Conservation (phyloP, 1,140 invertebrate genomes). For the Panulirus ornatus region DNA sequence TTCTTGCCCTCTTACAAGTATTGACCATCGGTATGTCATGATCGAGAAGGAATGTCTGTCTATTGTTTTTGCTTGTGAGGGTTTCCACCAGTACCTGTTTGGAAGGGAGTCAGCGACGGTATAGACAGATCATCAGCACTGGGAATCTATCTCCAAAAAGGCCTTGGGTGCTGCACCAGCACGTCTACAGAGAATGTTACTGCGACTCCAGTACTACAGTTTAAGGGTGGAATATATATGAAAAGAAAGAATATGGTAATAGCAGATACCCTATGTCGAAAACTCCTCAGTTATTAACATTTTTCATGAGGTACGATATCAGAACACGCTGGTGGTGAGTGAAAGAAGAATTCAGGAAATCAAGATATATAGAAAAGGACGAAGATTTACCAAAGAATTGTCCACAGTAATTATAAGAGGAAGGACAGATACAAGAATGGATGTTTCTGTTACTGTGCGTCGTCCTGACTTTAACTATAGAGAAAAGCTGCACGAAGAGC, state of each 20-base stretch:
- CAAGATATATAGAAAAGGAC: too few species aligned
- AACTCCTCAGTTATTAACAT: neutral
- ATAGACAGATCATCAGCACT: conserved; percentile 44
- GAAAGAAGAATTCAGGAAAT: neutral
- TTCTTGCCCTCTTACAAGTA: conserved; percentile 34
- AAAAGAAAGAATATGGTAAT: conserved; percentile 64
- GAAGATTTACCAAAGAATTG: neutral
- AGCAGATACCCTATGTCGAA: conserved; percentile 61
- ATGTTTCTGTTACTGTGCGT: neutral
- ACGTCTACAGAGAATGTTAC: conserved; percentile 76
- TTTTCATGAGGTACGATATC: neutral
- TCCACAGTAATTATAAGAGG: neutral
- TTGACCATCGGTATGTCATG: conserved; percentile 36
- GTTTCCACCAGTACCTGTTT: conserved; percentile 32
- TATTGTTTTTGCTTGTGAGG: conserved; percentile 31
- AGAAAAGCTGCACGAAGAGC: too few species aligned
- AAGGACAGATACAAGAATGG: neutral
- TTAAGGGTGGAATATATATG: conserved; percentile 64
- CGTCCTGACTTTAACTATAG: too few species aligned
- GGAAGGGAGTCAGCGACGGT: too few species aligned
- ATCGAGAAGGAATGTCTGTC: conserved; percentile 55
- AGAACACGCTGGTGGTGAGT: neutral
- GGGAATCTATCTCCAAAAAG: conserved; percentile 74
- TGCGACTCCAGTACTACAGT: conserved; percentile 74
- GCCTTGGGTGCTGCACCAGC: conserved; percentile 65